These are phyloP conservation scores for Fabriciana adippe DNA, from an alignment of 2,888 invertebrate species.

Conservation along the genomic window DNA sequence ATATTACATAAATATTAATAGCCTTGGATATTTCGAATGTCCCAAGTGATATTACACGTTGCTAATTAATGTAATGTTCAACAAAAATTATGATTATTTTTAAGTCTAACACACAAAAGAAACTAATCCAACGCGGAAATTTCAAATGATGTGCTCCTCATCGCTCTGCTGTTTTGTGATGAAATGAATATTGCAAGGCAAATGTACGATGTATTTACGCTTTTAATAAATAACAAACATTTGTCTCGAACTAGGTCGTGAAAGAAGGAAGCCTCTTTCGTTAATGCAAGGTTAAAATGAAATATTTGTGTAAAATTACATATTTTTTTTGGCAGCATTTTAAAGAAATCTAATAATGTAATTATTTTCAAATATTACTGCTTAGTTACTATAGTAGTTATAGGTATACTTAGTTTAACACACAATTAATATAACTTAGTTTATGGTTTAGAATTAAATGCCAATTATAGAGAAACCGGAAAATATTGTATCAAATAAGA, in stretches of 20 bases:
- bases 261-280: constrained; percentile 49
- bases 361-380: background rate
- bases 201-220: constrained; percentile 39
- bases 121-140: constrained; percentile 33
- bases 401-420: no score
- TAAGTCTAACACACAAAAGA: background rate
- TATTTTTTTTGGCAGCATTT: background rate
- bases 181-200: constrained; percentile 45
- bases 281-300: constrained; percentile 48
- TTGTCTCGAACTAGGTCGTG: constrained; percentile 53
- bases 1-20: no score
- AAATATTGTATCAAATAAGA: background rate
- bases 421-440: background rate
- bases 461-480: constrained; percentile 1
- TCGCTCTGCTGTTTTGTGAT: constrained; percentile 30
- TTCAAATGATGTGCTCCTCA: constrained; percentile 36
- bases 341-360: background rate
- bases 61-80: background rate
- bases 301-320: constrained; percentile 1
- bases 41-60: no score
- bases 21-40: no score
- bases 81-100: background rate
- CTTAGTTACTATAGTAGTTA: no score
- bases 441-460: background rate
- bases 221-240: constrained; percentile 49